Evolutionary conservation across 2,113 vertebrate genomes (phyloP), one percentile per base, ranked within the genome.

Genomic region (Peucedramus taeniatus): DNA sequence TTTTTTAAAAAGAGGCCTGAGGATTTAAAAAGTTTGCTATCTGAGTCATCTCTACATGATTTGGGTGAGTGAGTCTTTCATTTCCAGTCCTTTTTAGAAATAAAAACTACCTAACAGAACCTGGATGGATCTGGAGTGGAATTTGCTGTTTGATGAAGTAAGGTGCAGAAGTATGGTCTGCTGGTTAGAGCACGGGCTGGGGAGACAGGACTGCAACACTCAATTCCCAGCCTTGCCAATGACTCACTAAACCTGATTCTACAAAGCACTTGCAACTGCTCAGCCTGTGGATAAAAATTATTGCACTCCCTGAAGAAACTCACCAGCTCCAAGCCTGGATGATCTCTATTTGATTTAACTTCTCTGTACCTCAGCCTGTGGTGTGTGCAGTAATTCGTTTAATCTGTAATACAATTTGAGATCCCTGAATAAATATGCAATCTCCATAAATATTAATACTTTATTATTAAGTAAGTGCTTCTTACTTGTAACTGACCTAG

Each of bases 401-500:
- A 90, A 94, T 93, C 96, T 87, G 76, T 68, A 92, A 83, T 70
- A 93, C 0, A 4, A 90, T 93, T 92, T 90, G 88, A 95, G 92
- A 96, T 60, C 88, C 80, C 57, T 78, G 90, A 96, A 96, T 92
- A 95, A 97, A 96, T 90, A 96, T 65, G 72, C 65, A 61, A 82
- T 90, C 78, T 49, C 78, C 74, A 90, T 94, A 93, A 96, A 96
- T 96, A 96, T 96, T 95, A 96, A 95, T 94, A 86, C 94, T 93
- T 96, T 91, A 97, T 96, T 94, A 97, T 94, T 96, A 95, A 90
- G 83, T 97, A 93, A 94, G 90, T 87, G 76, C 91, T 81, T 70
- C 69, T 84, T 87, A 72, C 91, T 89, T 94, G 89, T 81, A 87
- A 94, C 86, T 94, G 95, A 94, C 88, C 89, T 60, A 63, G 56